Conservation (phyloP, 2,888 invertebrate genomes). For the Phyllotreta cruciferae region DNA sequence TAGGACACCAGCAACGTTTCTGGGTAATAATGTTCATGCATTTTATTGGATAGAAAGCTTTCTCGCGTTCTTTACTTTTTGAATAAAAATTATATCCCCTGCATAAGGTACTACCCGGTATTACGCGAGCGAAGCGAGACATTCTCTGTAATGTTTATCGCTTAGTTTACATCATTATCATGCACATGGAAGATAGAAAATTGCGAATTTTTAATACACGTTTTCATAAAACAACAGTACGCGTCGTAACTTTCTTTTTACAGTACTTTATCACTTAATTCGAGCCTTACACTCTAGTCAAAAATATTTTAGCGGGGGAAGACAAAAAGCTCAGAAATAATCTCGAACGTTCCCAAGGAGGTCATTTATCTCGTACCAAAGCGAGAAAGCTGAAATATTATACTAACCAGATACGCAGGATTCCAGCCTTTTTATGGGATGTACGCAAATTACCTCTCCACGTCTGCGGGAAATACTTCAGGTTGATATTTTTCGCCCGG, state of each 20-base stretch:
- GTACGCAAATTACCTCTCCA: conserved; percentile 29
- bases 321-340: conserved; percentile 27
- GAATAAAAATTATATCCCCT: conserved; percentile 23
- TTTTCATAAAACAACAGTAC: too few species aligned
- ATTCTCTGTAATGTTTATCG: too few species aligned
- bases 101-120: background rate
- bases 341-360: conserved; percentile 19
- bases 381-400: conserved; percentile 33
- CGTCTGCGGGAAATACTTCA: conserved; percentile 27
- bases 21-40: conserved; percentile 23
- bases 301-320: conserved; percentile 22
- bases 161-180: too few species aligned
- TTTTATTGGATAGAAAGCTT: conserved; percentile 19
- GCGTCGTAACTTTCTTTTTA: background rate
- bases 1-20: conserved; percentile 21
- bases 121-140: too few species aligned
- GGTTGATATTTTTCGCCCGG: conserved; percentile 3
- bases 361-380: conserved; percentile 24
- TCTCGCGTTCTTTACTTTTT: conserved; percentile 17
- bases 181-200: too few species aligned
- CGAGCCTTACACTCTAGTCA: conserved; percentile 5
- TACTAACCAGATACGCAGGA: conserved; percentile 28
- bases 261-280: conserved; percentile 10
- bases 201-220: too few species aligned
- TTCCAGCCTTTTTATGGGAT: conserved; percentile 26